Conservation (phyloP, 1,140 invertebrate genomes). For the Sycophila sp. region DNA sequence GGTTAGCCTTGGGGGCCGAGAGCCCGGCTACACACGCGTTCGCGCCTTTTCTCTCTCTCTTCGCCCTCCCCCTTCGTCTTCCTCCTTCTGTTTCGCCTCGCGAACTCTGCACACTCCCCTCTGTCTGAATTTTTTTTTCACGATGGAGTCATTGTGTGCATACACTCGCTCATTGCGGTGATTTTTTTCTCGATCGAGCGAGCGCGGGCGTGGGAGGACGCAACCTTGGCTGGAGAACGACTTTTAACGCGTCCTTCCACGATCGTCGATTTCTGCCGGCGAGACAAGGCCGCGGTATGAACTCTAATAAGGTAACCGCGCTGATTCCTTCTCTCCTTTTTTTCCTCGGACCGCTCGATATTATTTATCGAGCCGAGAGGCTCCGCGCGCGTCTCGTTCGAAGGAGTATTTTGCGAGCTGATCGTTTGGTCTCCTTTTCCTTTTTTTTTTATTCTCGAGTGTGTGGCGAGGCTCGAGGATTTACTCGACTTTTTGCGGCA, state of each 20-base stretch:
- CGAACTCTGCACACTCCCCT: background rate
- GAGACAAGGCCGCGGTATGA: slow-evolving; percentile 32
- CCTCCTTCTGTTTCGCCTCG: background rate
- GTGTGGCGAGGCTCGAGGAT: too few species aligned
- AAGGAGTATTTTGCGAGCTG: slow-evolving; percentile 22
- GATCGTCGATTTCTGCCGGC: slow-evolving; percentile 19
- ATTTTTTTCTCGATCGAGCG: slow-evolving; percentile 22
- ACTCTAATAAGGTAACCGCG: slow-evolving; percentile 22
- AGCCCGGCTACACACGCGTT: slow-evolving; percentile 8
- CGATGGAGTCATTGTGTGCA: too few species aligned
- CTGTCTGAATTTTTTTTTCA: slow-evolving; percentile 19
- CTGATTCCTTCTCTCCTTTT: background rate
- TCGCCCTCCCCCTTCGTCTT: background rate
- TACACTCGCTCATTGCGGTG: slow-evolving; percentile 16
- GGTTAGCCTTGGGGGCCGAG: slow-evolving; percentile 37
- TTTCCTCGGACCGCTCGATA: slow-evolving; percentile 10
- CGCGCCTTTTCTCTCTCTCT: background rate
- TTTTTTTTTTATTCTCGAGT: background rate
- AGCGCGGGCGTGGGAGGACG: slow-evolving; percentile 33
- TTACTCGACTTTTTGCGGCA: background rate
- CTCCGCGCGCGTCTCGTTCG: slow-evolving; percentile 11
- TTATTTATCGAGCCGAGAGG: slow-evolving; percentile 30
- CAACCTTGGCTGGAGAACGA: slow-evolving; percentile 18
- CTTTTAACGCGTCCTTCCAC: background rate
- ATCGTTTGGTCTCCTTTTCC: too few species aligned